phyloP scores from a whole-genome alignment of 2,888 invertebrate species.

The Bimastos eiseni region DNA sequence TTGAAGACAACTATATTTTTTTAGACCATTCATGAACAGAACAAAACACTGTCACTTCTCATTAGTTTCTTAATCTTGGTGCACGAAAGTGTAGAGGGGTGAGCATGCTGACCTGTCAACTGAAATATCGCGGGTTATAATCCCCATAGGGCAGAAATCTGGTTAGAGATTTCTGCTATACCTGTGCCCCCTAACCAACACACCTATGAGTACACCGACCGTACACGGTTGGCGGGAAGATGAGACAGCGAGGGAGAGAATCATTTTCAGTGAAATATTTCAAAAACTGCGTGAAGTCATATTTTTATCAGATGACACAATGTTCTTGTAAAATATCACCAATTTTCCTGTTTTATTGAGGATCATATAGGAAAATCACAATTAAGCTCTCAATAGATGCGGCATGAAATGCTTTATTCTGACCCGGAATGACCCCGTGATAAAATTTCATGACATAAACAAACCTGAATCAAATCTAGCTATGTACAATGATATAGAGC shows the following conservation, averaged over 20 bases:
- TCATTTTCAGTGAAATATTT: no score
- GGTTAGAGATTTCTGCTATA: no score
- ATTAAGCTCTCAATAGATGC: neutral
- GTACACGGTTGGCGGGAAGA: no score
- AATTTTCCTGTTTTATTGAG: neutral
- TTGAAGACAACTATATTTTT: neutral
- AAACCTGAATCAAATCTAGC: neutral
- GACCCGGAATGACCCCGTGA: neutral
- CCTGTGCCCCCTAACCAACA: no score
- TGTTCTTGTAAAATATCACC: neutral
- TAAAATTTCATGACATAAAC: neutral
- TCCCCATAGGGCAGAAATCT: no score
- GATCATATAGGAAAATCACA: neutral
- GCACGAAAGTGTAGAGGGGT: neutral
- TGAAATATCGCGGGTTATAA: no score
- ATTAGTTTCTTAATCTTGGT: neutral
- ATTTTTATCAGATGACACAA: neutral
- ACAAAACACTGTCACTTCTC: neutral
- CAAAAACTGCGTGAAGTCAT: no score
- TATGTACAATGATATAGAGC: no score
- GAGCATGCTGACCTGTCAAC: neutral
- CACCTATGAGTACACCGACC: no score
- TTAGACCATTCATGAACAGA: neutral
- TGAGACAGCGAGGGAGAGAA: no score
- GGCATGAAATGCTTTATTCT: neutral